Base-by-base conservation (phyloP, 2,888 invertebrate species). In the Tyria jacobaeae region DNA sequence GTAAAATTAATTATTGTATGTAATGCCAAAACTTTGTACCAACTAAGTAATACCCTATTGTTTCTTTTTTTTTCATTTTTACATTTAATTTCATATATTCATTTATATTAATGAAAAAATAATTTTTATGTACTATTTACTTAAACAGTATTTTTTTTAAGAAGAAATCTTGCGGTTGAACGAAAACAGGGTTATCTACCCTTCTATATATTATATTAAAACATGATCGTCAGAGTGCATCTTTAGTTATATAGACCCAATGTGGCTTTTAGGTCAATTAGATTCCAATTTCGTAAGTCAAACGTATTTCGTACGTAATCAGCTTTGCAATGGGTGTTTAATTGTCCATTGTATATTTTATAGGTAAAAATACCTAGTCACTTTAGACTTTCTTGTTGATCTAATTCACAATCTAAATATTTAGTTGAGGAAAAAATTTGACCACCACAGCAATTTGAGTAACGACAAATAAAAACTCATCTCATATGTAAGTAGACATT, bases 221-320 rank as follows among this genome's bases (percentile, higher is more conserved):
- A n/a, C n/a, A n/a, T n/a, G 74, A 64, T 63, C 48, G 62, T 41
- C 62, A 66, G 68, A 68, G 76, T 73, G 69, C 58, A 56, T 57
- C 64, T 66, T 51, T 70, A 73, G 66, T 55, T 75, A 47, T 69
- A 68, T 68, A 72, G 68, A 85, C 83, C 87, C 85, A 66, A 88
- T 83, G 89, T 89, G 90, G 87, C 89, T 90, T 91, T 68, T 89
- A 88, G 89, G 92, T 92, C 92, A 92, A 92, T 92, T 92, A 92
- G 87, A 80, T 64, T 67, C 62, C 24, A 59, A n/a, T 62, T 37
- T 72, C 47, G 17, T 44, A 61, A 67, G 62, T 69, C 44, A 59
- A 21, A 71, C 64, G 71, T 72, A 66, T 66, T 62, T 67, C 68
- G 62, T 67, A 70, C 57, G 56, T 70, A 65, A 15, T 49, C n/a